These are phyloP conservation scores for Hippopotamus amphibius DNA, from an alignment of 2,113 vertebrate species.

Conservation along the genomic window DNA sequence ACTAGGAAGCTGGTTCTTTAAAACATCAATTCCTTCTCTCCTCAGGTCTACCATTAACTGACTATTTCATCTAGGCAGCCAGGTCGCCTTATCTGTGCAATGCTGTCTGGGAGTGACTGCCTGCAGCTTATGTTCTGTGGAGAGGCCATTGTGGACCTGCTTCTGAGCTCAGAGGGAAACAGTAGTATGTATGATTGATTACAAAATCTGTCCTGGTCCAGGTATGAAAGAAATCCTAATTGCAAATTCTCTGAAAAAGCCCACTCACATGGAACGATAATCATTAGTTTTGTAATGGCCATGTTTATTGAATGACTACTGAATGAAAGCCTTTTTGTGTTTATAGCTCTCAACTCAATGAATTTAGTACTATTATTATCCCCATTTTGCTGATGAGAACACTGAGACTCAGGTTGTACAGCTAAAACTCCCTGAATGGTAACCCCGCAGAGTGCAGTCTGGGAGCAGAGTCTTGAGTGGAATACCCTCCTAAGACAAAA, in stretches of 20 bases:
- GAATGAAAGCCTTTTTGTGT: not conserved
- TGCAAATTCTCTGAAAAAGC: not conserved
- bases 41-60: not conserved
- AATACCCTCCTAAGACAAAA: not conserved
- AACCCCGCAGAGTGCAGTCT: not conserved
- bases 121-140: not conserved
- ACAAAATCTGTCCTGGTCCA: not conserved
- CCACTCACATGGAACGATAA: not conserved
- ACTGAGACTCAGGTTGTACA: not conserved
- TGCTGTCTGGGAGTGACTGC: not conserved
- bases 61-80: not conserved
- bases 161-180: not conserved
- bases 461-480: not conserved
- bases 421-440: not conserved
- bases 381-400: not conserved
- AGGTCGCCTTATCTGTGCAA: not conserved
- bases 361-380: not conserved
- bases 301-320: not conserved
- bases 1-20: not conserved
- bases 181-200: not conserved
- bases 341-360: not conserved
- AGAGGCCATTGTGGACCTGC: rapidly evolving
- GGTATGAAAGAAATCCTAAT: not conserved
- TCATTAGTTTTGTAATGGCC: not conserved
- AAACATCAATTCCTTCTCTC: not conserved